Conservation (phyloP, 2,113 vertebrate genomes). For the Alethe diademata region DNA sequence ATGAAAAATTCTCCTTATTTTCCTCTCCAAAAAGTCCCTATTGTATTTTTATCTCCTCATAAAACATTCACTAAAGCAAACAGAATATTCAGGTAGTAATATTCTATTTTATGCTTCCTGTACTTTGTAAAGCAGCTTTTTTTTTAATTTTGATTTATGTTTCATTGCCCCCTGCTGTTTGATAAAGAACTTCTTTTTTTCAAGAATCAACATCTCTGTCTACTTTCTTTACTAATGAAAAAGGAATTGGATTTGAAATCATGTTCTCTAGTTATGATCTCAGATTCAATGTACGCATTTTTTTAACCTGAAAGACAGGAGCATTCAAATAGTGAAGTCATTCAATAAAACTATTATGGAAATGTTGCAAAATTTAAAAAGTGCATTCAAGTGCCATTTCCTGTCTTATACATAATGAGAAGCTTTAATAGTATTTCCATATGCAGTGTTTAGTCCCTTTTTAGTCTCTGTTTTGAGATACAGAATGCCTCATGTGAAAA, state of each 20-base stretch:
- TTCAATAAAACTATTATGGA: background rate
- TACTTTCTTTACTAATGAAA: background rate
- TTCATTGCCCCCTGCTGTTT: slow-evolving; percentile 70
- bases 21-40: background rate
- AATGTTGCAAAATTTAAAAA: background rate
- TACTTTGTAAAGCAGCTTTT: background rate
- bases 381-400: background rate
- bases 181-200: background rate
- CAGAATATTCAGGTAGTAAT: background rate
- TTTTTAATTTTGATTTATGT: slow-evolving; percentile 48
- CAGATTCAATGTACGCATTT: background rate
- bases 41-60: slow-evolving; percentile 26
- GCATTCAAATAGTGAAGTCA: background rate
- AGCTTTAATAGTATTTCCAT: background rate
- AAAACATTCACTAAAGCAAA: slow-evolving; percentile 39
- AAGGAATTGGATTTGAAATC: background rate
- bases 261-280: background rate
- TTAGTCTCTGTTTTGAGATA: background rate
- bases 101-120: slow-evolving; percentile 11
- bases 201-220: background rate
- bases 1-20: slow-evolving; percentile 18
- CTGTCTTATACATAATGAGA: background rate
- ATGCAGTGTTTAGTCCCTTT: background rate
- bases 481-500: background rate
- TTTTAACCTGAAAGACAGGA: background rate